phyloP scores from a whole-genome alignment of 1,140 invertebrate genomes.

The Drosophila biarmipes region DNA sequence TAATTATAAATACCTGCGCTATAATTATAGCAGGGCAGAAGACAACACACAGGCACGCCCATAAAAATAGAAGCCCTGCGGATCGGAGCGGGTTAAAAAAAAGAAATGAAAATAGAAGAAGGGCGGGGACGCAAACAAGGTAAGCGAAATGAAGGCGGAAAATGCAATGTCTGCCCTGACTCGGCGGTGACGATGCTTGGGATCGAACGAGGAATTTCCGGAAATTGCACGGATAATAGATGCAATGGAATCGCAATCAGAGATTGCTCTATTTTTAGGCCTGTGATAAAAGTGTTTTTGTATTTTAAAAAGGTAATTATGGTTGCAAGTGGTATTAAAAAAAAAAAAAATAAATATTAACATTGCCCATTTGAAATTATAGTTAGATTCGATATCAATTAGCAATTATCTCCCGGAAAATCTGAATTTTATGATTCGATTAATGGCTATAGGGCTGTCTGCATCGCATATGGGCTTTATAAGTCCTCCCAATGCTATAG shows the following conservation, averaged over 20 bases:
- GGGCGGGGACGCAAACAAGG: neutral
- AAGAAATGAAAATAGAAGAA: neutral
- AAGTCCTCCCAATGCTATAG: no score
- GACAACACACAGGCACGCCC: slow-evolving; percentile 65
- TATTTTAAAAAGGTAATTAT: neutral
- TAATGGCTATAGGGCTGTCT: neutral
- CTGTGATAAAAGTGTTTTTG: neutral
- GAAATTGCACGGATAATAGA: slow-evolving; percentile 11
- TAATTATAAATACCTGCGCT: slow-evolving; percentile 73
- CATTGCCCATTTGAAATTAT: neutral
- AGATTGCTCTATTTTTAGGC: slow-evolving; percentile 2
- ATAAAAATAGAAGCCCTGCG: slow-evolving; percentile 62
- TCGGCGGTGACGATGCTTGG: neutral
- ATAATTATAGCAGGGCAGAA: slow-evolving; percentile 73
- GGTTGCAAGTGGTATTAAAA: neutral
- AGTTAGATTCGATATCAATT: neutral
- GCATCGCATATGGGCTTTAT: no score
- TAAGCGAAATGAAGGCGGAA: slow-evolving; percentile 13
- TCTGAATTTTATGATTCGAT: neutral
- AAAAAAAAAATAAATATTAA: neutral
- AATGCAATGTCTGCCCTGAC: slow-evolving; percentile 17
- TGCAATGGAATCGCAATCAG: slow-evolving; percentile 4
- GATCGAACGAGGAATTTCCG: slow-evolving; percentile 28
- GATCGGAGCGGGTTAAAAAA: slow-evolving; percentile 21
- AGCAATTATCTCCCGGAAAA: no score